Conservation (phyloP, 2,797 vertebrate species). For the Esox masquinongy region DNA sequence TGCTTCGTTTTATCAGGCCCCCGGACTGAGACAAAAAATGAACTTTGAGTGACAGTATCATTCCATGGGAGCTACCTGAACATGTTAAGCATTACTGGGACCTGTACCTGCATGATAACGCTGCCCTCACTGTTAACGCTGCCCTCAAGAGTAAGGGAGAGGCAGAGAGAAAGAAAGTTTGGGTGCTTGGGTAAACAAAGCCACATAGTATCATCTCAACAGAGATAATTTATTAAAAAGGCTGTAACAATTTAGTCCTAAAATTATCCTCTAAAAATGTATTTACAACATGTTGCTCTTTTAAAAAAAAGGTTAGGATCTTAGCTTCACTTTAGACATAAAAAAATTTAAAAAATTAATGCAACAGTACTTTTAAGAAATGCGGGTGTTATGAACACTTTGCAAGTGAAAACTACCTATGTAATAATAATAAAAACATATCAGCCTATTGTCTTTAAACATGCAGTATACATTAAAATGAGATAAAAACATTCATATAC, state of each 20-base stretch:
- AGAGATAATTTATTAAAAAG: slow-evolving; percentile 50
- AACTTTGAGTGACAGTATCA: too few species aligned
- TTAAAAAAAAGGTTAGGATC: slow-evolving; percentile 41
- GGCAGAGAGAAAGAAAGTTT: background rate
- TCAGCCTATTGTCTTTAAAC: slow-evolving; percentile 21
- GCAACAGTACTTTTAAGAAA: slow-evolving; percentile 35
- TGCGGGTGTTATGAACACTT: slow-evolving; percentile 17
- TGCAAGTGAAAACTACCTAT: slow-evolving; percentile 29
- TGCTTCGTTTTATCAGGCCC: too few species aligned
- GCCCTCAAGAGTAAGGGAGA: background rate
- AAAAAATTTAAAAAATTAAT: slow-evolving; percentile 39
- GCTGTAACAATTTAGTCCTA: slow-evolving; percentile 55
- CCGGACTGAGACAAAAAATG: too few species aligned
- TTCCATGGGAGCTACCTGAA: too few species aligned
- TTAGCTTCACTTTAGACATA: slow-evolving; percentile 48
- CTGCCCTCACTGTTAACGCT: too few species aligned
- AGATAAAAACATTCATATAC: slow-evolving; percentile 25
- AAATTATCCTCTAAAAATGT: slow-evolving; percentile 54
- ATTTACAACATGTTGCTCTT: slow-evolving; percentile 44
- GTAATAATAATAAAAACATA: slow-evolving; percentile 18
- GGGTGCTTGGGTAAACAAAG: background rate
- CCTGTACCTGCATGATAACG: too few species aligned
- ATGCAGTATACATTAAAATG: slow-evolving; percentile 8
- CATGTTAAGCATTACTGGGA: too few species aligned
- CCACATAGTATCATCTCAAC: background rate